phyloP scores from a whole-genome alignment of 2,113 vertebrate genomes.

The Corythornis madagascariensis region DNA sequence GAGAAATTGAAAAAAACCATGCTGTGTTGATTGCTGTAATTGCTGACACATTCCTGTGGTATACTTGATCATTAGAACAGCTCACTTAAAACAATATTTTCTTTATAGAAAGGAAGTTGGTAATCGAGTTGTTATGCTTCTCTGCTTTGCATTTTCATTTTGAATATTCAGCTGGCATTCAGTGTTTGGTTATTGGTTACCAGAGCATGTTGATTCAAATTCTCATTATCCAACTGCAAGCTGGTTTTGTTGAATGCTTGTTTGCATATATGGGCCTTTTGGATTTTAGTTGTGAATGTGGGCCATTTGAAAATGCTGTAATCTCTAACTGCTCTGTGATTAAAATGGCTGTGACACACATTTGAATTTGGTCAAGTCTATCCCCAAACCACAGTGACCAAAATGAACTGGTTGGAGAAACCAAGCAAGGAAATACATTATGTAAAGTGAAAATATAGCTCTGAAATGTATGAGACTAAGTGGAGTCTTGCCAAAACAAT shows the following conservation, averaged over 20 bases:
- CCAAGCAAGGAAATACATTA: background rate
- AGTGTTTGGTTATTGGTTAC: slow-evolving; percentile 32
- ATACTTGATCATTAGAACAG: slow-evolving; percentile 53
- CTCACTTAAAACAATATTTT: slow-evolving; percentile 64
- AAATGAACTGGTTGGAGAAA: slow-evolving; percentile 54
- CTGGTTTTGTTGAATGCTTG: slow-evolving; percentile 31
- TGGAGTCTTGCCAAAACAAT: background rate
- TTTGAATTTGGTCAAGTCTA: slow-evolving; percentile 17
- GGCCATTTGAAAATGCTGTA: slow-evolving; percentile 15
- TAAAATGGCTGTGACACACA: slow-evolving; percentile 32
- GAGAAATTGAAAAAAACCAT: background rate
- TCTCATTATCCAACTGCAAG: slow-evolving; percentile 41
- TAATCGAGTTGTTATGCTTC: slow-evolving; percentile 59
- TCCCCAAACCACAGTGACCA: slow-evolving; percentile 44
- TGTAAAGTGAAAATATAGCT: background rate
- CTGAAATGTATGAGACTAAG: background rate
- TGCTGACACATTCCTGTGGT: slow-evolving; percentile 54
- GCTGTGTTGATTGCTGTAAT: slow-evolving; percentile 35
- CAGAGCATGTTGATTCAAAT: slow-evolving; percentile 51
- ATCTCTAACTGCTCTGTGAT: slow-evolving; percentile 13
- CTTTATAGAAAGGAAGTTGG: slow-evolving; percentile 59
- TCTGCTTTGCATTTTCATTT: slow-evolving; percentile 47
- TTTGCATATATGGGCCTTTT: slow-evolving; percentile 13
- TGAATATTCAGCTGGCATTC: slow-evolving; percentile 17
- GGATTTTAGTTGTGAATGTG: slow-evolving; percentile 19